Percentiles rank a stretch among this genome's conserved stretches.
Evolutionary conservation across 2,113 vertebrate genomes (phyloP).

Genomic region (Datnioides undecimradiatus): DNA sequence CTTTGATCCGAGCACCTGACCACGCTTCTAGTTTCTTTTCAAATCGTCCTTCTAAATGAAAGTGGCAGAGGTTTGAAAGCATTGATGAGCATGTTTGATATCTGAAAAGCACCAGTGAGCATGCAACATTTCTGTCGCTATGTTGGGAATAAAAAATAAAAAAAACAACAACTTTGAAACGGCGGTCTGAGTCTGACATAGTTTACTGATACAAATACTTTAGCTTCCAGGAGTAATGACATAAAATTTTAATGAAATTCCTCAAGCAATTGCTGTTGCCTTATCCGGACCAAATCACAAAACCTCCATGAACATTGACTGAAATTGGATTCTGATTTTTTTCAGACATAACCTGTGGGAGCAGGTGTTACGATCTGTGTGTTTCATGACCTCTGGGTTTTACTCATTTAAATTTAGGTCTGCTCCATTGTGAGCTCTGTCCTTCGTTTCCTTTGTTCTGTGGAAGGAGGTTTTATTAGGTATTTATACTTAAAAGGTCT

Average conservation of each 20-base stretch:
- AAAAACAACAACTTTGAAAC: not conserved
- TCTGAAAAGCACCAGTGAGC: constrained; percentile 2
- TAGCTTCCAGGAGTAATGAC: too few species aligned
- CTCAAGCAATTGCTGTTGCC: too few species aligned
- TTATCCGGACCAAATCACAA: constrained; percentile 11
- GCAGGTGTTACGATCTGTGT: not conserved
- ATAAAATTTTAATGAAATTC: too few species aligned
- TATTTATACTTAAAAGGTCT: not conserved
- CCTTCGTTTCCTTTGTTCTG: not conserved
- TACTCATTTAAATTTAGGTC: not conserved
- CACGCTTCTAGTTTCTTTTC: constrained; percentile 30
- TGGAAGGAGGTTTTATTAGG: not conserved
- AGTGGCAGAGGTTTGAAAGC: constrained; percentile 8
- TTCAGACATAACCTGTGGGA: too few species aligned
- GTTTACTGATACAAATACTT: not conserved
- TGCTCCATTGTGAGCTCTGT: not conserved
- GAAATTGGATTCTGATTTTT: not conserved
- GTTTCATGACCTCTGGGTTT: not conserved
- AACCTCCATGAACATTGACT: not conserved
- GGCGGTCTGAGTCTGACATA: not conserved
- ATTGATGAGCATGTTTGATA: not conserved
- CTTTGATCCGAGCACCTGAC: constrained; percentile 61
- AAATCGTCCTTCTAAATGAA: constrained; percentile 17
- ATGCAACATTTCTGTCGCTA: not conserved
- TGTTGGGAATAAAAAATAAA: constrained; percentile 13